Base-by-base conservation (phyloP, 2,888 invertebrate genomes). In the Coenonympha arcania region DNA sequence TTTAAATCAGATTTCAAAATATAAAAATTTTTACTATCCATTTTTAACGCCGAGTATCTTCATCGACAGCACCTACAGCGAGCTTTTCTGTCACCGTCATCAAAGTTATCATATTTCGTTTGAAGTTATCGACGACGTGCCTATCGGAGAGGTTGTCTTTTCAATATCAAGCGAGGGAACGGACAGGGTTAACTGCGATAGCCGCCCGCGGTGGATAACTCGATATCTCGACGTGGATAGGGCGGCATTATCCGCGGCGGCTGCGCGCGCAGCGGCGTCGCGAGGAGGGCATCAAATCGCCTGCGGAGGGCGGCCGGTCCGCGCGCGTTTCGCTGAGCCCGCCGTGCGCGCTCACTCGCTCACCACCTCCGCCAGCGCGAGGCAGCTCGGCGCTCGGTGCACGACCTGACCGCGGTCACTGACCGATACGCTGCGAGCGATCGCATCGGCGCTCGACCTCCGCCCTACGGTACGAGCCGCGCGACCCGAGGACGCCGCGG, bases 231-330 rank as follows among this genome's bases (percentile, higher is more conserved):
- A 78, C 77, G 73, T 66, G 64, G 77, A 76, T 74, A 79, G 85
- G 83, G 77, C 84, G 73, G 82, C 85, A 79, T 84, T 85, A 83
- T 77, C 76, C 72, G 60, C 64, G 65, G 62, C 64, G 61, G 76
- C 60, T 83, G 86, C 85, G 86, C 86, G 86, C 85, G 83, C 85
- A 82, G 65, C 61, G 66, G 79, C 78, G 80, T 77, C 77, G 77
- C 68, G 81, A 77, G 78, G 82, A 81, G 83, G 79, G 81, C 76
- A 69, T 80, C 84, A 86, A 79, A 84, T 74, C 80, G 85, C 76
- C 76, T 76, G 76, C 79, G 80, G 81, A 80, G 79, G 80, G 85
- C 85, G 79, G 60, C 64, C 79, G 71, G 71, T 68, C 68, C 79
- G 82, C 82, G 79, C 85, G 85, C 70, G 76, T 79, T 66, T 63